A percentile compares a stretch with the other conserved stretches of the same genome.
Conservation (phyloP, 2,888 invertebrate genomes). For the Agrotis segetum region DNA sequence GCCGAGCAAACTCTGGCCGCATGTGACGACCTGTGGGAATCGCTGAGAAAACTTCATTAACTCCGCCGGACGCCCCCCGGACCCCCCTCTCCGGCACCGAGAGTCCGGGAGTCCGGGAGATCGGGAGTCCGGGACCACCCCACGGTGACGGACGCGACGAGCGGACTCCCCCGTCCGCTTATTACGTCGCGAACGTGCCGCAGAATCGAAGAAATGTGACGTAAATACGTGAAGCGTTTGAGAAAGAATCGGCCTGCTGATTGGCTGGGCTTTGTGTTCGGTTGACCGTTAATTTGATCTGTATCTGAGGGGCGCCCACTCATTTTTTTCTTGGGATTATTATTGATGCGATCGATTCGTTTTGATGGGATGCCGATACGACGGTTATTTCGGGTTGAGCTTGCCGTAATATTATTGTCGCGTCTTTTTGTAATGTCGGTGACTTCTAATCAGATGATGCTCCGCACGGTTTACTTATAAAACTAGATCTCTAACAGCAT, state of each 20-base stretch:
- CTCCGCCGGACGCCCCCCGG: conserved; percentile 82
- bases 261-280: conserved; percentile 87
- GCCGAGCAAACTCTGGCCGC: conserved; percentile 86
- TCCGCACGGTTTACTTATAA: conserved; percentile 33
- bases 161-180: conserved; percentile 85
- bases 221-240: conserved; percentile 87
- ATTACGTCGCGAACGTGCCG: conserved; percentile 90
- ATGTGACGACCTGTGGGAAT: conserved; percentile 91
- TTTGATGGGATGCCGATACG: conserved; percentile 72
- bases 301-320: conserved; percentile 79
- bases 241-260: conserved; percentile 86
- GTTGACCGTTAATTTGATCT: conserved; percentile 89
- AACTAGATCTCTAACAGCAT: conserved; percentile 6
- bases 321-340: conserved; percentile 83
- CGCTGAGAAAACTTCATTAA: conserved; percentile 91
- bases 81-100: conserved; percentile 55
- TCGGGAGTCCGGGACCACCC: conserved; percentile 64
- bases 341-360: conserved; percentile 84
- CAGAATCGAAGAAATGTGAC: conserved; percentile 91
- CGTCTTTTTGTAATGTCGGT: conserved; percentile 53
- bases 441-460: conserved; percentile 39
- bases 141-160: conserved; percentile 81
- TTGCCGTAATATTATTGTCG: conserved; percentile 57
- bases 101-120: conserved; percentile 32
- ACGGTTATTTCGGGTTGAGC: conserved; percentile 57